These are phyloP conservation scores for Unio pictorum DNA, from an alignment of 2,888 invertebrate species.

Conservation along the genomic window DNA sequence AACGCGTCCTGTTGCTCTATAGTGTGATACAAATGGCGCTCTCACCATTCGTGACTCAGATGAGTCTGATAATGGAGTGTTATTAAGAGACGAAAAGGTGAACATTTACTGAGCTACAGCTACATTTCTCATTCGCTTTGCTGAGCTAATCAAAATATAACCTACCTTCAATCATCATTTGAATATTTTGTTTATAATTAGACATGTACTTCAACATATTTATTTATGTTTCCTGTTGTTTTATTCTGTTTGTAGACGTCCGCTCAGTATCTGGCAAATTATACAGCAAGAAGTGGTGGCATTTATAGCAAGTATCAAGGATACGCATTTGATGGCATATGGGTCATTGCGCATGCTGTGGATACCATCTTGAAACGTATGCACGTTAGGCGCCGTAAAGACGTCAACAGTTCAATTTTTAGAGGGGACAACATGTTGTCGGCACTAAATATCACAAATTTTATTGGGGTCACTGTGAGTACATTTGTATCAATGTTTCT, in stretches of 20 bases:
- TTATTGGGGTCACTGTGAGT: conserved; percentile 84
- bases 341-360: conserved; percentile 96
- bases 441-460: conserved; percentile 91
- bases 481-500: not conserved
- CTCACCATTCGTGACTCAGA: no score
- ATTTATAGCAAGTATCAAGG: conserved; percentile 97
- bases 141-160: no score
- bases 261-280: conserved; percentile 88
- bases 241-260: conserved; percentile 69
- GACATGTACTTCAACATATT: no score
- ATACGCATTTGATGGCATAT: conserved; percentile 98
- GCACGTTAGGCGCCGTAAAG: conserved; percentile 1
- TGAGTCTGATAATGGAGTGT: no score
- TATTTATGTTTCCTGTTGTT: not conserved
- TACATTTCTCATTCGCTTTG: no score
- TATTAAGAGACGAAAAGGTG: no score
- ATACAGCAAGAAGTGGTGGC: conserved; percentile 83
- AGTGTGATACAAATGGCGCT: no score
- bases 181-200: no score
- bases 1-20: no score
- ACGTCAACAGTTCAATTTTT: conserved; percentile 27
- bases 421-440: conserved; percentile 48
- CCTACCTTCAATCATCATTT: no score
- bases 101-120: no score
- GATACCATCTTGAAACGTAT: conserved; percentile 82